These are phyloP conservation scores for Bombyx mandarina DNA, from an alignment of 1,140 invertebrate species.

Conservation along the genomic window DNA sequence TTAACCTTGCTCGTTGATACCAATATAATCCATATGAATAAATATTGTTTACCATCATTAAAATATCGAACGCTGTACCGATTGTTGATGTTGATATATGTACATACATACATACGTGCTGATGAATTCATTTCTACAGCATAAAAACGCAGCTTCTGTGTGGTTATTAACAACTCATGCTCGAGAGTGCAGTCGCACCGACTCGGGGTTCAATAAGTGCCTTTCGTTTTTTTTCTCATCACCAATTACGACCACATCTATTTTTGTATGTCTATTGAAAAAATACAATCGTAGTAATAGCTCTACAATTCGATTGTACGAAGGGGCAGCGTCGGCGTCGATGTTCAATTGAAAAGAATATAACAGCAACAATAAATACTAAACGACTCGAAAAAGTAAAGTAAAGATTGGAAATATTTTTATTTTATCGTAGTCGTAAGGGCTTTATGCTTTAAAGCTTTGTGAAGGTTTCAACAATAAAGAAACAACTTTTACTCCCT, in stretches of 20 bases:
- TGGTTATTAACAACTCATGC: slow-evolving; percentile 23
- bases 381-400: slow-evolving; percentile 17
- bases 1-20: too few species aligned
- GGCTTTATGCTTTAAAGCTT: neutral
- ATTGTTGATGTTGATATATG: too few species aligned
- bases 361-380: slow-evolving; percentile 21
- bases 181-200: slow-evolving; percentile 7
- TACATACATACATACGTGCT: slow-evolving; percentile 1
- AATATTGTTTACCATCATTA: too few species aligned
- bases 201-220: slow-evolving; percentile 25
- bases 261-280: slow-evolving; percentile 46
- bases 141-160: slow-evolving; percentile 27
- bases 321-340: slow-evolving; percentile 21
- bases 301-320: slow-evolving; percentile 32
- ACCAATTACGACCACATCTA: slow-evolving; percentile 36
- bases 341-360: slow-evolving; percentile 25
- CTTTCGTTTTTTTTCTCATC: slow-evolving; percentile 39
- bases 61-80: too few species aligned
- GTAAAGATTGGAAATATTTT: slow-evolving; percentile 3
- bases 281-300: slow-evolving; percentile 34
- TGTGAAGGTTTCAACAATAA: neutral
- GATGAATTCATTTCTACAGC: slow-evolving; percentile 8
- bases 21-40: too few species aligned
- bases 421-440: neutral
- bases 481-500: too few species aligned